A percentile compares a stretch with the other conserved stretches of the same genome.
These are phyloP conservation scores for Argya squamiceps DNA, from an alignment of 2,797 vertebrate species.

Conservation along the genomic window DNA sequence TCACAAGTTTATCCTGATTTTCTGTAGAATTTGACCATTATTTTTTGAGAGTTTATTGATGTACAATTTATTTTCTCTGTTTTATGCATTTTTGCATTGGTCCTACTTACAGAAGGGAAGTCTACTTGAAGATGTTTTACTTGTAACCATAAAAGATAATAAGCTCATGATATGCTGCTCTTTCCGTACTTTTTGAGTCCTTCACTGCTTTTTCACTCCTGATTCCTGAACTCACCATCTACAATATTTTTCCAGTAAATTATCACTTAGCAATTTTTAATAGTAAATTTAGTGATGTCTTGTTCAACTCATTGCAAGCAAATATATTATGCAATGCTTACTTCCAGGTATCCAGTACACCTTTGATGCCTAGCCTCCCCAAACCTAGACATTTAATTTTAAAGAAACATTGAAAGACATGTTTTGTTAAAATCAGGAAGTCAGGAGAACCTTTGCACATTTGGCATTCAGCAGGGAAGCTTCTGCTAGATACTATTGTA, in stretches of 20 bases:
- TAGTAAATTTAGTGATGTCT: background rate
- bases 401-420: background rate
- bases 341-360: background rate
- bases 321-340: background rate
- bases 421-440: constrained; percentile 49
- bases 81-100: background rate
- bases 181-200: constrained; percentile 5
- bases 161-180: background rate
- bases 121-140: background rate
- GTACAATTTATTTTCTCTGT: background rate
- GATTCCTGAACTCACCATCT: background rate
- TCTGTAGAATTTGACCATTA: background rate
- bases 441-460: constrained; percentile 38
- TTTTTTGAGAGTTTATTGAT: background rate
- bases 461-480: constrained; percentile 18
- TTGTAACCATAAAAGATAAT: background rate
- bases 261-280: background rate
- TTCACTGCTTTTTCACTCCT: background rate
- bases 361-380: background rate
- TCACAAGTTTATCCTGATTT: background rate
- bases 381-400: background rate
- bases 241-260: background rate
- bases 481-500: constrained; percentile 10
- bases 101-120: background rate
- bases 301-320: background rate